Conservation (phyloP, 2,113 vertebrate genomes). For the Scolopax mira region DNA sequence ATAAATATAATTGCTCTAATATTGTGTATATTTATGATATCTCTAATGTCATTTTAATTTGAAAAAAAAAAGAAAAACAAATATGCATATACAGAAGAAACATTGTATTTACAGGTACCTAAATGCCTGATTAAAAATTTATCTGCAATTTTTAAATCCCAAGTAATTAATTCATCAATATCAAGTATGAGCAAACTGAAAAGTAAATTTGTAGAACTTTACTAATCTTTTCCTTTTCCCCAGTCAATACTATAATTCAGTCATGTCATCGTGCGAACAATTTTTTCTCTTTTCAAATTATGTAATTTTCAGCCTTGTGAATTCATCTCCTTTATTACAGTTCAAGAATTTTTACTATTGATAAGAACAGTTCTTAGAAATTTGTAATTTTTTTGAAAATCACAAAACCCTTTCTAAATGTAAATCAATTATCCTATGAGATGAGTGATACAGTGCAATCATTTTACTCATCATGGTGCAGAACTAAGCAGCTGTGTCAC, state of each 20-base stretch:
- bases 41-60: background rate
- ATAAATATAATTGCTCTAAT: background rate
- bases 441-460: background rate
- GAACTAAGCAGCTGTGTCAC: background rate
- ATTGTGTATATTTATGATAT: background rate
- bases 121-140: background rate
- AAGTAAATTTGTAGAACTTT: background rate
- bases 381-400: background rate
- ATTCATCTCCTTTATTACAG: background rate
- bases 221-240: background rate
- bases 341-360: background rate
- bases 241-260: background rate
- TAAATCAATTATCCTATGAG: background rate
- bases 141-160: background rate
- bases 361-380: background rate
- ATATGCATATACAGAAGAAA: background rate
- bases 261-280: background rate
- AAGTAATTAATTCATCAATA: background rate
- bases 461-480: background rate
- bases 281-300: background rate
- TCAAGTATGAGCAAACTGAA: background rate
- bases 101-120: background rate
- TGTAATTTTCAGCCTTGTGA: background rate
- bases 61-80: background rate
- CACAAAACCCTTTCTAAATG: background rate